These are phyloP conservation scores for Atherinomorus stipes DNA, from an alignment of 2,113 vertebrate species.

Conservation along the genomic window DNA sequence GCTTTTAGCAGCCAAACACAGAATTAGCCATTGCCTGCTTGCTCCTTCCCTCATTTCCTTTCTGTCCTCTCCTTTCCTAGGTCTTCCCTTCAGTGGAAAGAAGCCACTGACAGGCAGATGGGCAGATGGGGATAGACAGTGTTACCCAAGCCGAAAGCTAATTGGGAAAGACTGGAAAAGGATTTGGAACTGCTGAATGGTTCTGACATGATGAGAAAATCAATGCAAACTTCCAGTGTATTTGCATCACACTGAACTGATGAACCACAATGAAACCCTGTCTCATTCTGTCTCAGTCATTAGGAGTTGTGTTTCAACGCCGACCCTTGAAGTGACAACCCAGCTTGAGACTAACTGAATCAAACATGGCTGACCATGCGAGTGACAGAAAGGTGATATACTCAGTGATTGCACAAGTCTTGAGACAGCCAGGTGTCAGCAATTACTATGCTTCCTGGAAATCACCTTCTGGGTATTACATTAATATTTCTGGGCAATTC, in stretches of 20 bases:
- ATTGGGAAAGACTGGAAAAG: constrained; percentile 80
- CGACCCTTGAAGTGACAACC: constrained; percentile 56
- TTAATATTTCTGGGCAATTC: not conserved
- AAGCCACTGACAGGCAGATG: constrained; percentile 78
- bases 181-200: constrained; percentile 72
- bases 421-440: constrained; percentile 25
- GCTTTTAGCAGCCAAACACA: constrained; percentile 63
- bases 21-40: constrained; percentile 66
- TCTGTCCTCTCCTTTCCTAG: constrained; percentile 40
- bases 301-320: constrained; percentile 63
- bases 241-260: constrained; percentile 65
- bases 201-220: constrained; percentile 79
- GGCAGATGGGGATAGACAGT: constrained; percentile 81
- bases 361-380: not conserved
- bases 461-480: not conserved
- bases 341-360: constrained; percentile 33
- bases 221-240: constrained; percentile 72
- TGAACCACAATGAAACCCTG: constrained; percentile 47
- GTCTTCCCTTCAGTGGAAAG: constrained; percentile 65
- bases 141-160: constrained; percentile 77
- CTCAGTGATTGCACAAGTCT: constrained; percentile 15
- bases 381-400: not conserved
- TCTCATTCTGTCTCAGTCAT: constrained; percentile 61
- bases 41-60: constrained; percentile 51
- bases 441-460: constrained; percentile 10